Base-by-base conservation (phyloP, 2,113 vertebrate genomes). In the Brachionichthys hirsutus region DNA sequence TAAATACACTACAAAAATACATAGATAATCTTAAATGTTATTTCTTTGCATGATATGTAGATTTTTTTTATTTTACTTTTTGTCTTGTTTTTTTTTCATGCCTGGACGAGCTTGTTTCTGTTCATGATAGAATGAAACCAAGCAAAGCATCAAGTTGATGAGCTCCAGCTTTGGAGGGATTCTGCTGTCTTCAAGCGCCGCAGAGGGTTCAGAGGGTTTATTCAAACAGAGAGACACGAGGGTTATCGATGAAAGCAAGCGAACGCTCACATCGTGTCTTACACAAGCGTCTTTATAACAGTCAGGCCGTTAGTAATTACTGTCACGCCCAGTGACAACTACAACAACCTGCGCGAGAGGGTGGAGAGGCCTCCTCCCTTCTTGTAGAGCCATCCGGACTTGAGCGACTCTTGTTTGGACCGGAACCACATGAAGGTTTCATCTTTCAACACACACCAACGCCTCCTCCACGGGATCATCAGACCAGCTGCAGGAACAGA, bases 381-480 rank as follows among this genome's bases (percentile, higher is more conserved):
- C 76, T 96, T 97, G 63, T 95, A 94, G 38, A 97, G 92, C 95
- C 95, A 97, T 70, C 95, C 95, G 0, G 92, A 95, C 88, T 97
- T 97, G 30, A 97, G 87, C 0, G 95, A 94, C 77, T 97, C 95
- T 62, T 97, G 95, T 77, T 97, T 97, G 74, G 95, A 95, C 38
- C 95, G 92, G 88, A 97, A 97, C 95, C 95, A 97, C 94, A 97
- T 95, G 86, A 97, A 95, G 40, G 94, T 95, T 70, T 96, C 95
- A 0, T 97, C 95, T 80, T 96, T 96, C 71, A 97, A 78, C 50
- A 97, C 95, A 11, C 94, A 97, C 95, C 94, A 96, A 24, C 94
- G 94, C 20, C 93, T 89, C 48, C 93, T 88, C 95, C 95, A 96
- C 0, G 93, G 93, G 82, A 94, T 95, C 94, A 97, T 97, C 53